Evolutionary conservation across 2,113 vertebrate species (phyloP).

Genomic region (Engystomops pustulosus): DNA sequence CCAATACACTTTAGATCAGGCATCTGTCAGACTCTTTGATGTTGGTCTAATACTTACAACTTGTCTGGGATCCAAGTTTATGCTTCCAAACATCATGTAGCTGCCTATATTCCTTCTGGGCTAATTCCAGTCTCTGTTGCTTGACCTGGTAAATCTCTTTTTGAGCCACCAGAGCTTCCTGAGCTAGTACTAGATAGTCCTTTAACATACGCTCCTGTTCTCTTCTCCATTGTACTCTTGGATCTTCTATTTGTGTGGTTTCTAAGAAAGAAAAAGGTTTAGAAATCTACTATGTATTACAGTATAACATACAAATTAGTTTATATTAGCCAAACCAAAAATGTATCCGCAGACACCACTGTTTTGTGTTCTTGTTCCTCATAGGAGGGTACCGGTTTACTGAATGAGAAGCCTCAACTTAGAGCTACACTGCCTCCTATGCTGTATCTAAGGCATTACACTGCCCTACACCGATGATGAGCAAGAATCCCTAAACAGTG

Average conservation of each 20-base stretch:
- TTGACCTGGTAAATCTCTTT: conserved; percentile 98
- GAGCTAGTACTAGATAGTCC: conserved; percentile 92
- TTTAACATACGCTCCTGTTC: conserved; percentile 97
- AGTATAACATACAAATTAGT: no score
- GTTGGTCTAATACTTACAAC: conserved; percentile 81
- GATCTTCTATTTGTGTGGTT: conserved; percentile 97
- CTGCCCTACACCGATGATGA: no score
- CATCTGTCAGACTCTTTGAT: not conserved
- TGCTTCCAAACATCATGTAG: conserved; percentile 93
- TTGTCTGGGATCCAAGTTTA: conserved; percentile 92
- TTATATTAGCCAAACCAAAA: no score
- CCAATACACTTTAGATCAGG: not conserved
- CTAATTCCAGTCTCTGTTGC: conserved; percentile 90
- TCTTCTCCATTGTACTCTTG: conserved; percentile 91
- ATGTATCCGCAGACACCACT: no score
- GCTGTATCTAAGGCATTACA: no score
- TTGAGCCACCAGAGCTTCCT: conserved; percentile 91
- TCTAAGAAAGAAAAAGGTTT: conserved; percentile 73
- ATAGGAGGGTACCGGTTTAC: no score
- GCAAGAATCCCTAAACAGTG: no score
- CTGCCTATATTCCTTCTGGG: conserved; percentile 92
- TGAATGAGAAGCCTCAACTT: no score
- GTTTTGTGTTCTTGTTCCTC: no score
- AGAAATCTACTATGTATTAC: no score
- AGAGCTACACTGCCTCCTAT: no score